Evolutionary conservation across 2,888 invertebrate species (phyloP), one percentile per base, ranked within the genome.

Genomic region (Flexamia atlantica): DNA sequence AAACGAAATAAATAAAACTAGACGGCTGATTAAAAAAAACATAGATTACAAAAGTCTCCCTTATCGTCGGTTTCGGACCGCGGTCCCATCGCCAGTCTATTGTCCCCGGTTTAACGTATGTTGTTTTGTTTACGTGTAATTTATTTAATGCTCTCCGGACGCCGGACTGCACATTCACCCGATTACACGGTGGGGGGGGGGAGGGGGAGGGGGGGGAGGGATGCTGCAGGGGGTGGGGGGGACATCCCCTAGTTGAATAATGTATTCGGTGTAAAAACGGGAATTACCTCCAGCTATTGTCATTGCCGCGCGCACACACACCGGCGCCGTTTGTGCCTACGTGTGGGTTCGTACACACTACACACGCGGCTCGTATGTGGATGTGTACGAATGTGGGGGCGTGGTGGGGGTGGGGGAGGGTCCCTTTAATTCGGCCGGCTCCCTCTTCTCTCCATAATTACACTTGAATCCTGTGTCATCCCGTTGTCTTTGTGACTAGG

Each of bases 251-350:
- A 4, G 36, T 50, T 79, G 79, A 79, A 57, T 79, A 79, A 79
- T 79, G 79, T 79, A 79, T 79, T 79, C 79, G 50, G 53, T 79
- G 79, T 53, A 57, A 79, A 79, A 53, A 79, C 57, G 57, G 79
- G 20, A 23, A 57, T 79, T 57, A 57, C 79, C 79, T 42, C 72
- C 50, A 1, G 23, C 46, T n/a, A 42, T 42, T 42, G 46, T 50
- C 76, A 70, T 14, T 70, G 72, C 36, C 32, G 68, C 32, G 32
- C 68, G 5, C 68, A 20, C 64, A 17, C 68, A 17, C 68, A 20
- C 64, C 20, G 53, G 20, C 20, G 5, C 23, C 20, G 53, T 5
- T 28, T 64, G 64, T 64, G 64, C 14, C 28, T 28, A 30, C 23
- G 57, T 57, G 57, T 57, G 57, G 20, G 57, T 40, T n/a, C n/a